Evolutionary conservation across 2,113 vertebrate species (phyloP).

Genomic region (Conger conger): DNA sequence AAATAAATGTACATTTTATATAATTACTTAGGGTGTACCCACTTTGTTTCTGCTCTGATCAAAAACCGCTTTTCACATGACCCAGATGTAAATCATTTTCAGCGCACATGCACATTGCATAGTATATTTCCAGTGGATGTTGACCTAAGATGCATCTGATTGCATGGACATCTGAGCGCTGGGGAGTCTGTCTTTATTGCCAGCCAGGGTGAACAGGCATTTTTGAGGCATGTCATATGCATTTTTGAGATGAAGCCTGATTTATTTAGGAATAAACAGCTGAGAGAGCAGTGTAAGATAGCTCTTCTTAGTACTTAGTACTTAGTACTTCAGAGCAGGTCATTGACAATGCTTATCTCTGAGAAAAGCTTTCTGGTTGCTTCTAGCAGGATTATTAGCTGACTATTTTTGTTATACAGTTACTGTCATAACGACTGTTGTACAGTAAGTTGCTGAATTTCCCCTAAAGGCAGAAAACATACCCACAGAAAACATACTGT

Average conservation of each 20-base stretch:
- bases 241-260: neutral
- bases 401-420: neutral
- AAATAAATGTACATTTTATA: too few relatives aligned
- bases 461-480: neutral
- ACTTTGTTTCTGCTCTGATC: neutral
- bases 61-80: neutral
- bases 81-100: neutral
- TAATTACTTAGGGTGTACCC: neutral
- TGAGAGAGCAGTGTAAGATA: neutral
- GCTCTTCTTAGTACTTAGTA: neutral
- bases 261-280: neutral
- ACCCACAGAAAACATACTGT: neutral
- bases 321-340: neutral
- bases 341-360: neutral
- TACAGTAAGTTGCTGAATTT: neutral
- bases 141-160: neutral
- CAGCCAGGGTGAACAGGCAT: neutral
- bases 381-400: neutral
- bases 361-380: neutral
- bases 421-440: neutral
- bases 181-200: neutral
- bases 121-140: neutral
- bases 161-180: neutral
- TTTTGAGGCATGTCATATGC: neutral
- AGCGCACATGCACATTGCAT: neutral